phyloP scores from a whole-genome alignment of 2,797 vertebrate species.

The Epinephelus malabaricus region DNA sequence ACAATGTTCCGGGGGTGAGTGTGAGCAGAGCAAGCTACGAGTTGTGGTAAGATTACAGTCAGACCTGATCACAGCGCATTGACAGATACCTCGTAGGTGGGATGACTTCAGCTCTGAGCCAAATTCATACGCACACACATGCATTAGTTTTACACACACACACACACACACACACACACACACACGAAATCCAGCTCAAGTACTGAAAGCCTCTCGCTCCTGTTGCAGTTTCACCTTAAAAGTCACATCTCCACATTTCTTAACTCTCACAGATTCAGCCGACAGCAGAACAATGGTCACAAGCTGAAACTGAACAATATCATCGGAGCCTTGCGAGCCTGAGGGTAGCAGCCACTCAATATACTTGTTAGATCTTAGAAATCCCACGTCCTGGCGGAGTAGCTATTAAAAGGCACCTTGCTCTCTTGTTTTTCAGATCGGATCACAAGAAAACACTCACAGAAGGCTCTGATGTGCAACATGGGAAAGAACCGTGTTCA shows the following conservation, averaged over 20 bases:
- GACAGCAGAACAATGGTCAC: slow-evolving; percentile 32
- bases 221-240: slow-evolving; percentile 53
- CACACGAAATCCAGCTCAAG: slow-evolving; percentile 13
- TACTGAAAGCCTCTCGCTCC: background rate
- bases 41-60: slow-evolving; percentile 65
- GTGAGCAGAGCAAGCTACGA: slow-evolving; percentile 16
- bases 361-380: slow-evolving; percentile 52
- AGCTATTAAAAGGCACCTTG: slow-evolving; percentile 60
- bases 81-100: slow-evolving; percentile 64
- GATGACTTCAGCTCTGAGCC: slow-evolving; percentile 45
- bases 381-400: slow-evolving; percentile 33
- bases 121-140: background rate
- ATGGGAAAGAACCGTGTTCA: slow-evolving; percentile 58
- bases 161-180: background rate
- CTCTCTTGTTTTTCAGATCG: slow-evolving; percentile 45
- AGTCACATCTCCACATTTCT: slow-evolving; percentile 48
- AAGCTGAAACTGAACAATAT: slow-evolving; percentile 34
- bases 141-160: slow-evolving; percentile 8
- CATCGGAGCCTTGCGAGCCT: slow-evolving; percentile 15
- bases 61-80: slow-evolving; percentile 49
- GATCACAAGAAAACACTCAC: slow-evolving; percentile 48
- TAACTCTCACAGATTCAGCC: slow-evolving; percentile 43
- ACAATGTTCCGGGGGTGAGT: slow-evolving; percentile 57
- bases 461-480: slow-evolving; percentile 49
- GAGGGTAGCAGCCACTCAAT: slow-evolving; percentile 37